Percentiles rank a stretch among this genome's conserved stretches.
Evolutionary conservation across 1,140 invertebrate genomes (phyloP).

Genomic region (Drosophila watanabei): DNA sequence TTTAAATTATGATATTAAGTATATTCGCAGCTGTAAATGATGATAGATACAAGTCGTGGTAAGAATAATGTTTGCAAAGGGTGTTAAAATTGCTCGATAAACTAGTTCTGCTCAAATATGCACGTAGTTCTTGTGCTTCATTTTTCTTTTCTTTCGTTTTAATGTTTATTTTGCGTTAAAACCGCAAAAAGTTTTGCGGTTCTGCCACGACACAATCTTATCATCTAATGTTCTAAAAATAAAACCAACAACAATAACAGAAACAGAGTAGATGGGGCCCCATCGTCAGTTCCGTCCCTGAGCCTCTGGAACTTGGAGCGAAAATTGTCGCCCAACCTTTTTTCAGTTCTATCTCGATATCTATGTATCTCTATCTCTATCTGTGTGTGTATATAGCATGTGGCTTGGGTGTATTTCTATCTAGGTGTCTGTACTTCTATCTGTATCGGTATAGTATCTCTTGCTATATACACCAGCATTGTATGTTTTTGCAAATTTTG

Average conservation of each 20-base stretch:
- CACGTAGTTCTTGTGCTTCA: constrained; percentile 16
- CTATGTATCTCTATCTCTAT: constrained; percentile 42
- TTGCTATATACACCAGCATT: constrained; percentile 44
- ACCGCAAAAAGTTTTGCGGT: constrained; percentile 77
- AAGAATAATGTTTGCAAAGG: not conserved
- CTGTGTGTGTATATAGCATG: constrained; percentile 47
- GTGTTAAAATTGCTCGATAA: constrained; percentile 37
- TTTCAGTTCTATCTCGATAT: constrained; percentile 45
- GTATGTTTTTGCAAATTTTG: constrained; percentile 61
- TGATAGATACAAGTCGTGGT: not conserved
- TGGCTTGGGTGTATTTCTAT: constrained; percentile 28
- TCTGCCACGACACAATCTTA: constrained; percentile 75
- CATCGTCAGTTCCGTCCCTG: constrained; percentile 35
- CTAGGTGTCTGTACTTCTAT: constrained; percentile 35
- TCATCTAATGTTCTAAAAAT: constrained; percentile 82
- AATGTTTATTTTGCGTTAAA: constrained; percentile 60
- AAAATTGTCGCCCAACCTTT: constrained; percentile 65
- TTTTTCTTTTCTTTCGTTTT: constrained; percentile 30
- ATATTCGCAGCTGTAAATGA: not conserved
- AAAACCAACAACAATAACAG: constrained; percentile 37
- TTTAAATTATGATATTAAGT: too few relatives aligned
- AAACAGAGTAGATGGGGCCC: constrained; percentile 23
- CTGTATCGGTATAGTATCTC: constrained; percentile 36
- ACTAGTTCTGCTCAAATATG: constrained; percentile 38
- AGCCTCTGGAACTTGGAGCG: constrained; percentile 53